Percentiles rank a stretch among this genome's conserved stretches.
phyloP scores from a whole-genome alignment of 2,888 invertebrate species.

The Oasisia sp. region DNA sequence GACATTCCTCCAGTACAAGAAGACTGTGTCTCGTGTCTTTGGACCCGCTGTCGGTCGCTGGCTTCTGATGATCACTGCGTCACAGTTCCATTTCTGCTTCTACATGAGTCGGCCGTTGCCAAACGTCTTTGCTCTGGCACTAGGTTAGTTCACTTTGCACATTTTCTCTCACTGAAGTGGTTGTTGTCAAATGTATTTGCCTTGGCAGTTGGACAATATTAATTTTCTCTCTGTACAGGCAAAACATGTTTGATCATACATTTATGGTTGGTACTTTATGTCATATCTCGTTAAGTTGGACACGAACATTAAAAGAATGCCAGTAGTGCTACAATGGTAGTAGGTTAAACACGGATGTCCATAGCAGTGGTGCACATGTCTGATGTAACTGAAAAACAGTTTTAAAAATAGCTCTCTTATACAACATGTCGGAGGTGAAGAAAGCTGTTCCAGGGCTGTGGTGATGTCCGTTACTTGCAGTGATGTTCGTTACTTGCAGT shows the following conservation, averaged over 20 bases:
- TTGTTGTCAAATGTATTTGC: neutral
- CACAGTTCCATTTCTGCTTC: conserved; percentile 98
- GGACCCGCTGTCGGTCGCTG: conserved; percentile 77
- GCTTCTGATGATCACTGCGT: conserved; percentile 74
- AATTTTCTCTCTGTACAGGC: neutral
- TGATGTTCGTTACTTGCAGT: too few relatives aligned
- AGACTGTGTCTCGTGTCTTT: conserved; percentile 80
- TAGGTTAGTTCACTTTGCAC: conserved; percentile 73
- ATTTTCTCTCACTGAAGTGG: neutral
- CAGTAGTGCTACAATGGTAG: too few relatives aligned
- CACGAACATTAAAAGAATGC: too few relatives aligned
- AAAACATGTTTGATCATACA: neutral
- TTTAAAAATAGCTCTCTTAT: too few relatives aligned
- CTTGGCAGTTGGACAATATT: neutral
- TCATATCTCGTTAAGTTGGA: too few relatives aligned
- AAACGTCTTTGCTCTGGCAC: conserved; percentile 90
- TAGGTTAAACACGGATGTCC: too few relatives aligned
- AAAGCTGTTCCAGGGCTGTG: too few relatives aligned
- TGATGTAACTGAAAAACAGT: too few relatives aligned
- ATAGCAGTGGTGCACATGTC: too few relatives aligned
- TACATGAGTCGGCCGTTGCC: conserved; percentile 94
- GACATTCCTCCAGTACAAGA: conserved; percentile 79
- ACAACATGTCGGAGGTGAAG: too few relatives aligned
- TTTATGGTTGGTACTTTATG: neutral
- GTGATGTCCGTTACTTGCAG: too few relatives aligned